Conservation (phyloP, 2,888 invertebrate species). For the Macrophya annulata region DNA sequence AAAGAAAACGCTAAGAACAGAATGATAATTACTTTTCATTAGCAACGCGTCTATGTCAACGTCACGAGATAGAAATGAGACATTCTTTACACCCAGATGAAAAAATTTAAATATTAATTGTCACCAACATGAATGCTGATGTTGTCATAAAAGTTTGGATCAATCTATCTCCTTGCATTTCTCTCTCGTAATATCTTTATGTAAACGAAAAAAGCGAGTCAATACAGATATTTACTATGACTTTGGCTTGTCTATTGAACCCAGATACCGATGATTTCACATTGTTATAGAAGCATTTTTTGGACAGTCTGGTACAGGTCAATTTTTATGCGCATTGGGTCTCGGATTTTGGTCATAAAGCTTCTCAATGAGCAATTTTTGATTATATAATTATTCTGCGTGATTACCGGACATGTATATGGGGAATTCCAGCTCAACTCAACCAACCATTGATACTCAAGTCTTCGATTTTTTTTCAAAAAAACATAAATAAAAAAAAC, state of each 20-base stretch:
- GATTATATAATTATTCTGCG: neutral
- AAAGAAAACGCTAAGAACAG: slow-evolving; percentile 8
- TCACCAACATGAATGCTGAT: neutral
- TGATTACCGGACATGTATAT: neutral
- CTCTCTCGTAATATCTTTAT: neutral
- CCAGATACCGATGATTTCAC: neutral
- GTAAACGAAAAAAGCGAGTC: neutral
- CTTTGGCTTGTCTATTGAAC: neutral
- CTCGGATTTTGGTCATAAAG: neutral
- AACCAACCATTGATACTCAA: no score
- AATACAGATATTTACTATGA: neutral
- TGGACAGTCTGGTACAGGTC: neutral
- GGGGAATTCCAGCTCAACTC: no score
- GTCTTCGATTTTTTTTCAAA: no score
- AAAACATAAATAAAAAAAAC: no score
- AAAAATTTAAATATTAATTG: neutral
- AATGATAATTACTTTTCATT: slow-evolving; percentile 15
- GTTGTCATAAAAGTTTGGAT: neutral
- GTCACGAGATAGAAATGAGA: neutral
- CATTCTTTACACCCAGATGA: neutral
- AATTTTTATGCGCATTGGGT: neutral
- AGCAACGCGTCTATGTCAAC: neutral
- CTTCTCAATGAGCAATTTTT: neutral
- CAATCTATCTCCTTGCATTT: neutral
- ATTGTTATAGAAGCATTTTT: neutral